Evolutionary conservation across 2,797 vertebrate genomes (phyloP), one percentile per base, ranked within the genome.

Genomic region (Limosa lapponica): DNA sequence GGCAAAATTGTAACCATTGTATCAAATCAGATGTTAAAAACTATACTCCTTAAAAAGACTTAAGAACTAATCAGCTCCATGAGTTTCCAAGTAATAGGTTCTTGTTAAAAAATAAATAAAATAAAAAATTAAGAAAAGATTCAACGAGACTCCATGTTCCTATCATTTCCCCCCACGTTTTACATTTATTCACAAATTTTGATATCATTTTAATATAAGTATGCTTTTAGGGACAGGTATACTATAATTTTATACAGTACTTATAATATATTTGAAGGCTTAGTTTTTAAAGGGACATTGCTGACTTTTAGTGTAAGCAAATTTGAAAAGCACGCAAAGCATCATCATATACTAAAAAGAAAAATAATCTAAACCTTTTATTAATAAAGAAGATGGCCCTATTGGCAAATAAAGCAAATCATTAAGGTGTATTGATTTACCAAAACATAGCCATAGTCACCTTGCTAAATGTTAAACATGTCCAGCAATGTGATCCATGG

Each of bases 21-120:
- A 34, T 15, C 54, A 91, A 91, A 87, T 67, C 17, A 91, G 62
- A 79, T 67, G n/a, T 87, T 90, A 93, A 95, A 87, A 93, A 75
- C 22, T 70, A 6, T 37, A 64, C 67, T 58, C 17, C 25, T 39
- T 77, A 92, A 91, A 94, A 23, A 74, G 75, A 82, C 18, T 14
- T 55, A 73, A 78, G 32, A 90, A 51, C 14, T 41, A 67, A 71
- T 30, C 22, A 92, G 37, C 57, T 70, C 11, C 48, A 73, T 55
- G 73, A 82, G 2, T 22, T 72, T 64, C 34, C 32, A 69, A 74
- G 65, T 82, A 72, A 92, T 28, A 4, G 13, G n/a, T 64, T 90
- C 55, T 73, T 89, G 6, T 30, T 88, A 74, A 43, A 58, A 32
- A 57, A 48, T 48, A 48, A 51, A 83, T 6, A 57, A 37, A 49